Evolutionary conservation across 1,140 invertebrate genomes (phyloP), one percentile per base, ranked within the genome.

Genomic region (Xylocopa sonorina): DNA sequence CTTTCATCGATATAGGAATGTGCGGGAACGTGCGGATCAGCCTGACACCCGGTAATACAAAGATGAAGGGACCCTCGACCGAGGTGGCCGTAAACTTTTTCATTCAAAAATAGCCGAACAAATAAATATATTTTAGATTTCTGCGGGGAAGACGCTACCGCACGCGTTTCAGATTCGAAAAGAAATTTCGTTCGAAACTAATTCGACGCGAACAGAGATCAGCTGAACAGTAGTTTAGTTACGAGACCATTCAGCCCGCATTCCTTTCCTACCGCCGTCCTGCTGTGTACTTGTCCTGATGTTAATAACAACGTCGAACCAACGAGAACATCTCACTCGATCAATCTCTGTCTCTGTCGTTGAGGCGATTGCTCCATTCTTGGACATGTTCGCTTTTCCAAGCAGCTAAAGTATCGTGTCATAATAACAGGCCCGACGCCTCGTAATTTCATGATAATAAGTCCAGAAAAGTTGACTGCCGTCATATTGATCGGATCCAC

Each of bases 401-500:
- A 80, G 27, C 43, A 27, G 41, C 62, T 34, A 41, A 73, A 58
- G 57, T 67, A 80, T 62, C 64, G 51, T 50, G 66, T 83, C 50
- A 81, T 83, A 72, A 83, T 81, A 34, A 83, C 53, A 77, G 43
- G 51, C 41, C 48, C 58, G 69, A 27, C 55, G 51, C n/a, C 21
- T 81, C 43, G 57, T 82, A 81, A 78, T 81, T 82, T 55, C 64
- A 81, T 64, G 74, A 73, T 81, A 78, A 84, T 78, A 81, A 81
- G 68, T 38, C 60, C 51, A 71, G 60, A 79, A 80, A 84, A 80
- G 72, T 34, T 64, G n/a, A n/a, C n/a, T n/a, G 18, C 29, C 46
- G 27, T 38, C 66, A 81, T 43, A 60, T 32, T 51, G 53, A 64
- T 5, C 53, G 74, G 81, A 58, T 76, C 66, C 24, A 76, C 34